These are phyloP conservation scores for Falco columbarius DNA, from an alignment of 2,797 vertebrate species.

Conservation along the genomic window DNA sequence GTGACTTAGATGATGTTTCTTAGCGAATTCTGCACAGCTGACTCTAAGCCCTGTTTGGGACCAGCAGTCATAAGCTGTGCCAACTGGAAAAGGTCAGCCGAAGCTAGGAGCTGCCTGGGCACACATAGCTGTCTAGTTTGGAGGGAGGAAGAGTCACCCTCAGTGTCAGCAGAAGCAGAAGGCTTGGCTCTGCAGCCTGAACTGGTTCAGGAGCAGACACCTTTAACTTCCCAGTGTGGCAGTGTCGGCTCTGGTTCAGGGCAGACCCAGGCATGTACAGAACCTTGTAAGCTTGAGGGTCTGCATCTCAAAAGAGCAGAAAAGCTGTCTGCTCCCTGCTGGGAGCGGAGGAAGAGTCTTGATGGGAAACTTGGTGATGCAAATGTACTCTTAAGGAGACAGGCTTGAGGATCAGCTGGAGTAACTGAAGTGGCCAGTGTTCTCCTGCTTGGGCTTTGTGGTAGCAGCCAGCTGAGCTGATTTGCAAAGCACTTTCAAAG, in stretches of 20 bases:
- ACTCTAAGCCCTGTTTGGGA: slow-evolving; percentile 37
- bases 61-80: background rate
- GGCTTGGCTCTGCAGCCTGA: background rate
- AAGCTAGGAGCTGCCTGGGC: background rate
- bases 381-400: background rate
- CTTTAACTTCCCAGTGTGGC: background rate
- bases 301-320: background rate
- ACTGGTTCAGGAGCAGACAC: background rate
- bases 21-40: background rate
- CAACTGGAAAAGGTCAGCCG: slow-evolving; percentile 48
- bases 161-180: background rate
- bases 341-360: background rate
- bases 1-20: slow-evolving; percentile 31
- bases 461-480: background rate
- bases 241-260: background rate
- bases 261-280: background rate
- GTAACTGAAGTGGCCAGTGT: background rate
- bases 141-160: background rate
- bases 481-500: background rate
- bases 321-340: background rate
- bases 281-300: background rate
- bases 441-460: background rate
- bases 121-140: background rate
- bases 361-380: background rate
- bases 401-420: background rate